These are phyloP conservation scores for Mustelus asterias DNA, from an alignment of 2,113 vertebrate genomes.

Conservation along the genomic window DNA sequence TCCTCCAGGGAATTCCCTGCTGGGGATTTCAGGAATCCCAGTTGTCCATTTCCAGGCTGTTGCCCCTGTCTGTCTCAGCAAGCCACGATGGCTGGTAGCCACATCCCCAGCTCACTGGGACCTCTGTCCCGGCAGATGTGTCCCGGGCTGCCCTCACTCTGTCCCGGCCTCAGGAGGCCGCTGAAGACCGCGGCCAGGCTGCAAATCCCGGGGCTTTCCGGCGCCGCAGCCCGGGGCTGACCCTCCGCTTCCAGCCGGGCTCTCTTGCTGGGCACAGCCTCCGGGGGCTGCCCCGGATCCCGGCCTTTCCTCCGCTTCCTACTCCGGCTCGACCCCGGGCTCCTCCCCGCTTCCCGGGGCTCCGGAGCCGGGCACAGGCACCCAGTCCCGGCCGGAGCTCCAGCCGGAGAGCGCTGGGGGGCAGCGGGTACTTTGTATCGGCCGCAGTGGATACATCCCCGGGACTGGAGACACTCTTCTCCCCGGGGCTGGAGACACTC, in stretches of 20 bases:
- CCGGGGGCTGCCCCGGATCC: conserved; percentile 52
- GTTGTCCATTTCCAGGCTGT: background rate
- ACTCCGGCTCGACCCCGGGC: conserved; percentile 22
- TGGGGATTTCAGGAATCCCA: background rate
- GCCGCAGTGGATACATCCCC: background rate
- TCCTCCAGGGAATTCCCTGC: no score
- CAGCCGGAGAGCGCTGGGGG: background rate
- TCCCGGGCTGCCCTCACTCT: conserved; percentile 31
- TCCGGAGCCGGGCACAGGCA: background rate
- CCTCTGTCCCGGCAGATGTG: conserved; percentile 54
- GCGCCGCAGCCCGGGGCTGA: conserved; percentile 39
- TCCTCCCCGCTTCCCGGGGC: background rate
- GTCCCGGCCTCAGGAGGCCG: conserved; percentile 41
- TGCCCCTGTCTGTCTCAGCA: conserved; percentile 46
- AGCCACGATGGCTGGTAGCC: conserved; percentile 63
- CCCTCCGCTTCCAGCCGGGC: conserved; percentile 64
- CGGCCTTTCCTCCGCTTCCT: conserved; percentile 66
- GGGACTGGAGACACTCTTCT: background rate
- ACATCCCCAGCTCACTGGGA: conserved; percentile 45
- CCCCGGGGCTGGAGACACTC: background rate
- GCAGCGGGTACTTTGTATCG: background rate
- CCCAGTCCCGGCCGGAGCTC: background rate
- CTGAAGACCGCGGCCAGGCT: conserved; percentile 47
- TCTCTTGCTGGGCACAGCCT: conserved; percentile 72
- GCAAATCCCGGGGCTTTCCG: conserved; percentile 45